These are phyloP conservation scores for Blastobasis adustella DNA, from an alignment of 2,888 invertebrate species.

Conservation along the genomic window DNA sequence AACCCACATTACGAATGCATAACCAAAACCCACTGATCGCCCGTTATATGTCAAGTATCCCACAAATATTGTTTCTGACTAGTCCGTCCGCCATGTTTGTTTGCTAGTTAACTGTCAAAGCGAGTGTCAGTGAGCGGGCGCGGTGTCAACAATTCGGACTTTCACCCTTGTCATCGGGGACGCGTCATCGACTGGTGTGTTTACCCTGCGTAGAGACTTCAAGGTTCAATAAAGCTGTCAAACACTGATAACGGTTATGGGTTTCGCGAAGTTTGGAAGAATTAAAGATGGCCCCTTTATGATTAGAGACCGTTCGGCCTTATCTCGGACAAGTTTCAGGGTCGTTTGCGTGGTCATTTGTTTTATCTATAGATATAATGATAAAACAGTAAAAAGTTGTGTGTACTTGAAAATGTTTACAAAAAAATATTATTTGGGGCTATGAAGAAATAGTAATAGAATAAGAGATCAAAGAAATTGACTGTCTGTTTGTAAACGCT, in stretches of 20 bases:
- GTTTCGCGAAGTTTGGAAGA: not conserved
- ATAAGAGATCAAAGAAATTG: no score
- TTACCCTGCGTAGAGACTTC: constrained; percentile 19
- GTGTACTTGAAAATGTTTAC: no score
- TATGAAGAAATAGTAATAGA: not conserved
- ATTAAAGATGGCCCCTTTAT: not conserved
- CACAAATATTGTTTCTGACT: no score
- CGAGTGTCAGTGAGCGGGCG: constrained; percentile 2
- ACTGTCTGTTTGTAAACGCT: no score
- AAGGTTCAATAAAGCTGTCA: not conserved
- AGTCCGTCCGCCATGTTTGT: no score
- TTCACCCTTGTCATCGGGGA: no score
- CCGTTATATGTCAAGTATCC: no score
- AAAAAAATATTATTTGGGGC: no score
- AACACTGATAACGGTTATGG: not conserved
- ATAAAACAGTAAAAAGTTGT: no score
- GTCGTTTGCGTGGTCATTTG: not conserved
- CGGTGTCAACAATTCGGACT: not conserved
- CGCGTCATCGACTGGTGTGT: constrained; percentile 17
- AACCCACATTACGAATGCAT: no score
- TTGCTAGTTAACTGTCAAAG: no score
- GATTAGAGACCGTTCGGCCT: not conserved
- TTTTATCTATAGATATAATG: not conserved
- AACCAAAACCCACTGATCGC: no score
- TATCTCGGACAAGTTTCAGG: not conserved